A percentile compares a stretch with the other conserved stretches of the same genome.
These are phyloP conservation scores for Trinectes maculatus DNA, from an alignment of 2,113 vertebrate genomes.

Conservation along the genomic window DNA sequence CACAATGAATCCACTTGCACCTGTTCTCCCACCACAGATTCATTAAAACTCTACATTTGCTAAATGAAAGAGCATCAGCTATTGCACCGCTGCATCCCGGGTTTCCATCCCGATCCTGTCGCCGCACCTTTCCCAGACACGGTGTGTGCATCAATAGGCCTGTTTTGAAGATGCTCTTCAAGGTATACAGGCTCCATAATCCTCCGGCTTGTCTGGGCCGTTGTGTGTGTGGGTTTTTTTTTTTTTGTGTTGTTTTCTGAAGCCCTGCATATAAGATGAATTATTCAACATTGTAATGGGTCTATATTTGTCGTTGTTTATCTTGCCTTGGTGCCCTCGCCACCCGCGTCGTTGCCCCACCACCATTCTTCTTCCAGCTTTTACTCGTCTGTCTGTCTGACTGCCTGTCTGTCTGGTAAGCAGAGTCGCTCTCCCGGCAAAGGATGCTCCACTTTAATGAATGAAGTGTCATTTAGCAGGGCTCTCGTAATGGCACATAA, in stretches of 20 bases:
- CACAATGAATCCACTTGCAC: conserved; percentile 39
- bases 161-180: conserved; percentile 54
- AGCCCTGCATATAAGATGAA: conserved; percentile 69
- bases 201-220: conserved; percentile 49
- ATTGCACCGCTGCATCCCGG: conserved; percentile 36
- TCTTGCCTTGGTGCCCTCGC: conserved; percentile 65
- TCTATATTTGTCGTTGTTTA: conserved; percentile 80
- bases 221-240: conserved; percentile 34
- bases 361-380: conserved; percentile 46
- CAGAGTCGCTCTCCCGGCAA: conserved; percentile 32
- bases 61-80: conserved; percentile 53
- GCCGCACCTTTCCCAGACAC: conserved; percentile 27
- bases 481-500: conserved; percentile 77
- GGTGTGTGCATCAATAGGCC: conserved; percentile 35
- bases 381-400: conserved; percentile 45
- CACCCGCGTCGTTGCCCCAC: conserved; percentile 54
- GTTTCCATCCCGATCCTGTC: conserved; percentile 39
- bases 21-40: conserved; percentile 33
- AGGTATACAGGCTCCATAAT: conserved; percentile 48
- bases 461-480: conserved; percentile 75
- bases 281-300: conserved; percentile 78
- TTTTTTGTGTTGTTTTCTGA: conserved; percentile 63
- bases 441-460: conserved; percentile 77
- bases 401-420: conserved; percentile 44
- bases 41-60: conserved; percentile 47